These are phyloP conservation scores for Drosophila suboccidentalis DNA, from an alignment of 2,888 invertebrate species.

Conservation along the genomic window DNA sequence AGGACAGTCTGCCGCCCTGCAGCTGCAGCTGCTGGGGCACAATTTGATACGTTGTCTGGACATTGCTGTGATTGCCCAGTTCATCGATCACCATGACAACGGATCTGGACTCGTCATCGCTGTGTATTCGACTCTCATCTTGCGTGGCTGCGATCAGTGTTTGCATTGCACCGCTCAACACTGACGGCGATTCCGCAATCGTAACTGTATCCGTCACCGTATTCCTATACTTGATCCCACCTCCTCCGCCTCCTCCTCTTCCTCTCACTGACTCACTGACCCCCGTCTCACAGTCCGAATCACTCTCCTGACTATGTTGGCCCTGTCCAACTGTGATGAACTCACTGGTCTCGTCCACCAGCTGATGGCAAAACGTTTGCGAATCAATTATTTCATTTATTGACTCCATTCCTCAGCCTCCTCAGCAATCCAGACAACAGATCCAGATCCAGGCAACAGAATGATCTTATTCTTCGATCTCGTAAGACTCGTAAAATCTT, in stretches of 20 bases:
- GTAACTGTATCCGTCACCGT: background rate
- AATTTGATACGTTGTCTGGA: slow-evolving; percentile 68
- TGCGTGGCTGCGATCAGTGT: slow-evolving; percentile 35
- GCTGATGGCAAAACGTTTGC: slow-evolving; percentile 86
- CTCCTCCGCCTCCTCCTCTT: background rate
- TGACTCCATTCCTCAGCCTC: slow-evolving; percentile 86
- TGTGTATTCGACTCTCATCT: slow-evolving; percentile 26
- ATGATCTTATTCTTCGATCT: background rate
- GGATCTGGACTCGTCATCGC: slow-evolving; percentile 66
- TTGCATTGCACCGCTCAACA: slow-evolving; percentile 40
- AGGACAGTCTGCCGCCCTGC: slow-evolving; percentile 44
- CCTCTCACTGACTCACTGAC: slow-evolving; percentile 2
- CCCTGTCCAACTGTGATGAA: slow-evolving; percentile 47
- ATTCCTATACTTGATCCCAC: slow-evolving; percentile 26
- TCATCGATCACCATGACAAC: slow-evolving; percentile 84
- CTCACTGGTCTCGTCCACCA: slow-evolving; percentile 84
- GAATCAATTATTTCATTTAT: slow-evolving; percentile 88
- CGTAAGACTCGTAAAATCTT: background rate
- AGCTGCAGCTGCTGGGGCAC: slow-evolving; percentile 63
- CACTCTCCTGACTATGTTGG: slow-evolving; percentile 25
- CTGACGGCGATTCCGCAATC: slow-evolving; percentile 74
- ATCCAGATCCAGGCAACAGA: background rate
- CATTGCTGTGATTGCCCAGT: slow-evolving; percentile 57
- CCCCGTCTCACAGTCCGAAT: slow-evolving; percentile 33
- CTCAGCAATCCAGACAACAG: background rate